Base-by-base conservation (phyloP, 2,888 invertebrate species). In the Frankliniella intonsa region DNA sequence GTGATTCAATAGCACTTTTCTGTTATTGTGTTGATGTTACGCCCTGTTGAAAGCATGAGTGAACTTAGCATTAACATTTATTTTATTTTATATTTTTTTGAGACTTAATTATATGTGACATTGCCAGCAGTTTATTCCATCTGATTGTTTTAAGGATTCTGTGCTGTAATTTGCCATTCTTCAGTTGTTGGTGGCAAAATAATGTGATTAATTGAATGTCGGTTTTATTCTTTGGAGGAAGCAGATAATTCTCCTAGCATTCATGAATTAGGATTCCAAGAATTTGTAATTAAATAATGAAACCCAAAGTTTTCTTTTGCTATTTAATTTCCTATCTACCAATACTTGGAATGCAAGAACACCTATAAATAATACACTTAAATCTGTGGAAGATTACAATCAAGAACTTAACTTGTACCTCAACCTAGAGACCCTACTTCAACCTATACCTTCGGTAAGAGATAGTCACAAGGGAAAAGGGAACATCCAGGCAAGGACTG, bases 1-100 rank as follows among this genome's bases (percentile, higher is more conserved):
- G 85, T 88, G 84, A 86, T 27, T 81, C 19, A 76, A 65, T 76
- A 19, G 51, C 50, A 50, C 69, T 19, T 38, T 81, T 12, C 25
- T 22, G 25, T 69, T 69, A 22, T 76, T 76, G 10, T 25, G 25
- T 25, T 22, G 22, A 25, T 12, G 25, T 10, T 22, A 10, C 8
- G 12, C 22, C 25, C 12, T 25, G 25, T 12, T 25, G 22, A 25
- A 12, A 76, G 9, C 10, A 76, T 25, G 69, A 25, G 25, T 25
- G 25, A 25, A 25, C 8, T 22, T 76, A 25, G 25, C 69, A 76
- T 22, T 25, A 11, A 10, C 25, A 25, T 25, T 22, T 10, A 76
- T 25, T n/a, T n/a, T n/a, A n/a, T n/a, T 25, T 25, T 76, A 22
- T 25, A 25, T 25, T 76, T 76, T 76, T 76, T 76, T 22, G 25